Base-by-base conservation (phyloP, 2,888 invertebrate species). In the Caenorhabditis sinica region DNA sequence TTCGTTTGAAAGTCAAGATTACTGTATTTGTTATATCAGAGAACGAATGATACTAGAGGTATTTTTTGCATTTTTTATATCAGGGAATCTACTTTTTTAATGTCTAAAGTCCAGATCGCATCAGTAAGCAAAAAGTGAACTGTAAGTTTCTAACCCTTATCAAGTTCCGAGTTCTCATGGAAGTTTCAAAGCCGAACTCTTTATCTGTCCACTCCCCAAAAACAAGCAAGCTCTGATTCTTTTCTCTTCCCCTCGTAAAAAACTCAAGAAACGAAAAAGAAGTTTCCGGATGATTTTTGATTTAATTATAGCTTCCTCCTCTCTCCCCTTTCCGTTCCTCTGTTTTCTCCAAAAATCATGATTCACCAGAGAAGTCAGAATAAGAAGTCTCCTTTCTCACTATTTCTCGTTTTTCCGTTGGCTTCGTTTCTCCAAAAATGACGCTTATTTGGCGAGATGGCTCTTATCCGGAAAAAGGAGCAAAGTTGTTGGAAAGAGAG, bases 281-380 rank as follows among this genome's bases (percentile, higher is more conserved):
- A 51, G 28, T 36, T 36, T 56, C 68, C n/a, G 45, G 51, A 60
- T 1, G 51, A 73, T 51, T 73, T 73, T 61, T 73, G 49, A 73
- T 73, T 61, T 23, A 73, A 73, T 73, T 73, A 73, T 30, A 51
- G 9, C 30, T 58, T 49, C 30, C 43, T 60, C 56, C 43, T n/a
- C 36, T 40, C 61, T 33, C 40, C 45, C 28, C 49, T 17, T 45
- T 60, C 28, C 65, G 65, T 65, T 65, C 65, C 65, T 45, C 28
- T 45, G 45, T 65, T 28, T 72, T 68, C 45, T 8, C 36, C n/a
- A 40, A 23, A 36, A 43, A 43, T 45, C 60, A 73, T 73, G 73
- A 73, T 73, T 73, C 73, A 73, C 61, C 36, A 68, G 36, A 36
- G n/a, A n/a, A n/a, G n/a, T n/a, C n/a, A n/a, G n/a, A n/a, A n/a